Conservation (phyloP, 64 coral and sea anemone species). For the Montipora sp. region DNA sequence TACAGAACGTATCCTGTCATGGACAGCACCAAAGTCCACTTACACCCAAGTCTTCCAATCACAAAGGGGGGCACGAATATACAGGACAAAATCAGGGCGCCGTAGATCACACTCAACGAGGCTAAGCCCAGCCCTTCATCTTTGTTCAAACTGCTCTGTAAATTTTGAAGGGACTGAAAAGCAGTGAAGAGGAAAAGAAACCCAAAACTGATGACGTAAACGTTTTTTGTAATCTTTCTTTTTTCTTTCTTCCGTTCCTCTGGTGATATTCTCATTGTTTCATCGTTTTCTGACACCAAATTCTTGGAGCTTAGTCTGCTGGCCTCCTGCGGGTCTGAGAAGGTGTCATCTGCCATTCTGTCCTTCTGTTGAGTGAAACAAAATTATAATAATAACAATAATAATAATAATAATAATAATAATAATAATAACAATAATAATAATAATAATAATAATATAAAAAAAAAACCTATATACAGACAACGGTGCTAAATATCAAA, state of each 20-base stretch:
- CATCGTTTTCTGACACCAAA: not conserved
- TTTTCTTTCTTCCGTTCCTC: constrained; percentile 68
- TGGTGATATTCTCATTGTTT: constrained; percentile 28
- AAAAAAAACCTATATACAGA: too few relatives aligned
- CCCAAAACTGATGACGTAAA: constrained; percentile 80
- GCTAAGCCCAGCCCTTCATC: constrained; percentile 81
- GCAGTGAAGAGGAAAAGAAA: constrained; percentile 96
- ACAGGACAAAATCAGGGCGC: constrained; percentile 85
- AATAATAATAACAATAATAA: too few relatives aligned
- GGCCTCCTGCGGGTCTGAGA: not conserved
- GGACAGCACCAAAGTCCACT: constrained; percentile 88
- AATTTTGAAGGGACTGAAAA: constrained; percentile 96
- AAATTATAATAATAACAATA: too few relatives aligned
- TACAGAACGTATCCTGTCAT: constrained; percentile 91
- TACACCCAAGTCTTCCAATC: constrained; percentile 95
- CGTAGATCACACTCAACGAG: constrained; percentile 89
- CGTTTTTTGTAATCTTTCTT: constrained; percentile 84
- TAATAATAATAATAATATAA: too few relatives aligned
- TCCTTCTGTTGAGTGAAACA: too few relatives aligned
- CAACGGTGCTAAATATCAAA: not conserved
- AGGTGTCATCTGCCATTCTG: not conserved
- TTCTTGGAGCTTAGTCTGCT: not conserved
- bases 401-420: too few relatives aligned
- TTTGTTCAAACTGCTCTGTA: constrained; percentile 95
- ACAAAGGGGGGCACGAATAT: constrained; percentile 91